Evolutionary conservation across 2,888 invertebrate species (phyloP), one percentile per base, ranked within the genome.

Genomic region (Mylabris sibirica): DNA sequence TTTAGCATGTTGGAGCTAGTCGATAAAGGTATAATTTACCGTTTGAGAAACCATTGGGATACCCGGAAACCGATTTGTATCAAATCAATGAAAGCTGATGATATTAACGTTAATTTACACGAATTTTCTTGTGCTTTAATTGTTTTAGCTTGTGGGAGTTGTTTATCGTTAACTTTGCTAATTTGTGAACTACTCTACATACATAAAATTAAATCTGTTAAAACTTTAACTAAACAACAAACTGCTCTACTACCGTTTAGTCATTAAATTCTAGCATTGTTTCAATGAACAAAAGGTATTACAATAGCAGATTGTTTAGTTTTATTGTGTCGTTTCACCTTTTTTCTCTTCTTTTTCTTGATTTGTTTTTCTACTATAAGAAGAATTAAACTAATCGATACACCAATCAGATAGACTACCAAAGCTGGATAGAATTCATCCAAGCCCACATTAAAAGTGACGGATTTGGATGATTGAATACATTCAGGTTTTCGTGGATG

Each of bases 41-140:
- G 90, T 64, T 86, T 90, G 63, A 84, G 86, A 70, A 85, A 87
- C 20, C 77, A 86, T 64, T 90, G 90, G 89, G 89, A 90, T 78
- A 88, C 87, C 30, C 83, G 85, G 0, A 89, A 87, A 76, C 91
- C 91, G 0, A 83, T 84, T 0, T 91, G 91, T 77, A 86, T 89
- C 2, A 83, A 84, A 57, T 84, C 85, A 0, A 85, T 86, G 0
- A 87, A 87, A 73, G 81, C 85, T 57, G 84, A 83, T 68, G 77
- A 86, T 5, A 85, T 88, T 70, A 82, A 88, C 71, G 90, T 91
- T 38, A 86, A 87, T 60, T 83, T 91, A 66, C 83, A 84, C 30
- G 90, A 91, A 77, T 89, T 90, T 76, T 87, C 88, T 44, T 88
- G 88, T 68, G 89, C 89, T 0, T 82, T 90, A 14, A 78, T 88